Evolutionary conservation across 1,140 invertebrate species (phyloP).

Genomic region (Listronotus bonariensis): DNA sequence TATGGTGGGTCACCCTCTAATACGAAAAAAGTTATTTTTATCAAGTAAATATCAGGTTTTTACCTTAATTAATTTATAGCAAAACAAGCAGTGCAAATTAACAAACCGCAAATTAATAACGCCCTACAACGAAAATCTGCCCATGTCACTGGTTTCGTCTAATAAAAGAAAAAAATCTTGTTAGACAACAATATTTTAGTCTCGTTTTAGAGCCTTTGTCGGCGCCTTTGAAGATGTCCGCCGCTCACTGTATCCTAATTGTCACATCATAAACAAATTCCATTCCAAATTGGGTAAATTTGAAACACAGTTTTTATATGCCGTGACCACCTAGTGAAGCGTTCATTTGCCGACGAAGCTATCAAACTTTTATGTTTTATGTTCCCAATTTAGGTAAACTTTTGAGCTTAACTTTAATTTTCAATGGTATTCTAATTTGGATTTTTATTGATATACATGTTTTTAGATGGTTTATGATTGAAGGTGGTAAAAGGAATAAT

Average conservation of each 20-base stretch:
- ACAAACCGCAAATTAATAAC: too few species aligned
- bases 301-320: slow-evolving; percentile 36
- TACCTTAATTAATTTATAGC: too few species aligned
- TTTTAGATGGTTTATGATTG: slow-evolving; percentile 4
- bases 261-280: slow-evolving; percentile 51
- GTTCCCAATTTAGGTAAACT: slow-evolving; percentile 22
- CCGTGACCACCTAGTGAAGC: slow-evolving; percentile 33
- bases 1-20: too few species aligned
- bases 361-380: slow-evolving; percentile 23
- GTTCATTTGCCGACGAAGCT: slow-evolving; percentile 1
- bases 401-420: slow-evolving; percentile 11
- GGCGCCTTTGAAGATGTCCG: slow-evolving; percentile 39
- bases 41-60: too few species aligned
- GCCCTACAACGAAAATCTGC: slow-evolving; percentile 2
- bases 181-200: slow-evolving; percentile 38
- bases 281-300: slow-evolving; percentile 45
- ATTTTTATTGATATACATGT: slow-evolving; percentile 14
- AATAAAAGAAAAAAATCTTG: slow-evolving; percentile 39
- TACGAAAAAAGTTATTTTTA: too few species aligned
- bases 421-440: slow-evolving; percentile 14
- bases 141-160: slow-evolving; percentile 25
- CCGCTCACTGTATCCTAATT: slow-evolving; percentile 47
- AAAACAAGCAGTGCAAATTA: too few species aligned
- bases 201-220: slow-evolving; percentile 41
- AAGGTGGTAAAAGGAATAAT: slow-evolving; percentile 25